Base-by-base conservation (phyloP, 2,113 vertebrate genomes). In the Rousettus leschenaultii region DNA sequence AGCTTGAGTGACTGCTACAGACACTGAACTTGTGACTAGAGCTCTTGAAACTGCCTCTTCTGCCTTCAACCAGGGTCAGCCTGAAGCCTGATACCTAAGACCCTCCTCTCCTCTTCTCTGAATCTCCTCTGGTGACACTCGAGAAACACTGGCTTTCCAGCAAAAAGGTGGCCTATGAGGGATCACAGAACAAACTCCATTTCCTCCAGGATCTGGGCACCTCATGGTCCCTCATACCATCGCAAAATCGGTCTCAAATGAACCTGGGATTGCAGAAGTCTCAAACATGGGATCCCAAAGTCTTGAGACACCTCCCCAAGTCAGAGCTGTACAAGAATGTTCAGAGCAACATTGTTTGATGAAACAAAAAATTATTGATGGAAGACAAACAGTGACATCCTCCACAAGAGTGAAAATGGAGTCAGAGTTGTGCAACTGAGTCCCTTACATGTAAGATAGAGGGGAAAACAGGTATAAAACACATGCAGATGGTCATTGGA, bases 341-440 rank as follows among this genome's bases (percentile, higher is more conserved):
- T 35, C 75, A 38, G 21, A 57, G 45, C 59, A 59, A 71, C 33
- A 28, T 33, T 33, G 16, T 21, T 1, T 30, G 40, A 19, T 35
- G 24, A 85, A 61, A 22, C 53, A 30, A 45, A 65, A 63, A 45
- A 33, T 40, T 14, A 73, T 33, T 7, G 2, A 24, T 24, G n/a
- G 7, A 22, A 65, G 38, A n/a, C 33, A 8, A 71, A 24, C 0
- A 0, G 3, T 35, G 51, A 8, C 1, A 3, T 6, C 63, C 8
- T 21, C 82, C 22, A 14, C 4, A 8, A 3, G 5, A 33, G 26
- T 1, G 18, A 65, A 14, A 21, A 10, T 1, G 8, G 43, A 5
- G 30, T 24, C 4, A 40, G 3, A 18, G 51, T 28, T 26, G 9
- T 21, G 22, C 28, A 21, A 61, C 70, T 16, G 57, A 18, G 15